Evolutionary conservation across 2,113 vertebrate genomes (phyloP).

Genomic region (Chrysemys picta): DNA sequence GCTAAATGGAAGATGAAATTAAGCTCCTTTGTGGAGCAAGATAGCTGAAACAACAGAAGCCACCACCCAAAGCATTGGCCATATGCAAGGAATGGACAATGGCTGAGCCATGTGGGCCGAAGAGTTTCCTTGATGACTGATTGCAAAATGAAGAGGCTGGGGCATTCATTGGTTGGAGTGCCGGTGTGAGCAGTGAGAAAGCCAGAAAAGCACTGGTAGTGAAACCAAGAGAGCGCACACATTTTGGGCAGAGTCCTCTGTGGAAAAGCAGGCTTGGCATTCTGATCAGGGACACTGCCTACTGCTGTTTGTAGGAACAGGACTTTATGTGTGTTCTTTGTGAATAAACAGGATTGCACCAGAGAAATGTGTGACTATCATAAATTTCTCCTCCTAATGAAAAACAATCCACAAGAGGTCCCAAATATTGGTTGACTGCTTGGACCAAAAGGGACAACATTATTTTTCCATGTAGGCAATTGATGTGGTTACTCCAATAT

Average conservation of each 20-base stretch:
- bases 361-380: neutral
- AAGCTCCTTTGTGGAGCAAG: neutral
- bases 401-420: neutral
- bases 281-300: neutral
- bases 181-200: neutral
- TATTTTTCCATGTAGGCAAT: neutral
- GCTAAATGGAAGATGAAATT: neutral
- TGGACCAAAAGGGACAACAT: neutral
- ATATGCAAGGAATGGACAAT: accelerated
- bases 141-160: neutral
- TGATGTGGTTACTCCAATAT: neutral
- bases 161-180: neutral
- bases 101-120: neutral
- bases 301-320: neutral
- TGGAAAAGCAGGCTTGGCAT: no score
- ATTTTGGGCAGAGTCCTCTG: neutral
- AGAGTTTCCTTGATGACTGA: neutral
- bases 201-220: neutral
- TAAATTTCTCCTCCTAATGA: neutral
- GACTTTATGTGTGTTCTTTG: neutral
- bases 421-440: neutral
- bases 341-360: neutral
- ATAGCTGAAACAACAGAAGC: neutral
- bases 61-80: neutral
- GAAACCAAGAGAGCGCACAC: neutral